Evolutionary conservation across 1,140 invertebrate genomes (phyloP).

Genomic region (Calycopis cecrops): DNA sequence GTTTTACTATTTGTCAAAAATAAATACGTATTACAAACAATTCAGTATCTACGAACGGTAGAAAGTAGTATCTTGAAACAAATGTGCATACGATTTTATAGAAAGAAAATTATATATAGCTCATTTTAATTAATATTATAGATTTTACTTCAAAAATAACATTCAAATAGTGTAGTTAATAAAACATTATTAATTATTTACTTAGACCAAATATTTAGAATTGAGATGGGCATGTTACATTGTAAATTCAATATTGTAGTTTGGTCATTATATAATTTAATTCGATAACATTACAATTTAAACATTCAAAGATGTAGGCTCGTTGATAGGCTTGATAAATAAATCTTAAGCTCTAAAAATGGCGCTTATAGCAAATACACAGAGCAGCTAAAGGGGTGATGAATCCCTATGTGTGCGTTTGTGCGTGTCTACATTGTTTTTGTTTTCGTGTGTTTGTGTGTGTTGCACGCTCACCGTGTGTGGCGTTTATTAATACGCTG

Average conservation of each 20-base stretch:
- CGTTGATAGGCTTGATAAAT: not conserved
- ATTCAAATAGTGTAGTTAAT: conserved; percentile 14
- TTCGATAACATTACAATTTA: not conserved
- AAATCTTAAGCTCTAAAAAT: conserved; percentile 26
- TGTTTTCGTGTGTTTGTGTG: conserved; percentile 76
- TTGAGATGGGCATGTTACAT: conserved; percentile 59
- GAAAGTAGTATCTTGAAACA: conserved; percentile 9
- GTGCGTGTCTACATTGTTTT: conserved; percentile 74
- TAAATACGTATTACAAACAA: conserved; percentile 11
- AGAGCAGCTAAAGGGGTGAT: conserved; percentile 55
- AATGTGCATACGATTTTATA: conserved; percentile 12
- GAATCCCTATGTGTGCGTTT: conserved; percentile 66
- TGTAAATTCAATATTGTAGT: conserved; percentile 50
- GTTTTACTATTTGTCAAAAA: conserved; percentile 13
- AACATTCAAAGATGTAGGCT: not conserved
- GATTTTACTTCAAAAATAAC: conserved; percentile 22
- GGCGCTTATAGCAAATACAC: conserved; percentile 73
- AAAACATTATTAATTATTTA: conserved; percentile 20
- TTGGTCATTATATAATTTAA: conserved; percentile 24
- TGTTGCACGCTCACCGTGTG: conserved; percentile 75
- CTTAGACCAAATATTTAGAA: conserved; percentile 37
- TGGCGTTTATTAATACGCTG: conserved; percentile 66
- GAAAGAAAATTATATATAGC: conserved; percentile 1
- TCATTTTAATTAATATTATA: conserved; percentile 11
- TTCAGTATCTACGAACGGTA: conserved; percentile 17